These are phyloP conservation scores for Mus spicilegus DNA, from an alignment of 2,113 vertebrate genomes.

Conservation along the genomic window DNA sequence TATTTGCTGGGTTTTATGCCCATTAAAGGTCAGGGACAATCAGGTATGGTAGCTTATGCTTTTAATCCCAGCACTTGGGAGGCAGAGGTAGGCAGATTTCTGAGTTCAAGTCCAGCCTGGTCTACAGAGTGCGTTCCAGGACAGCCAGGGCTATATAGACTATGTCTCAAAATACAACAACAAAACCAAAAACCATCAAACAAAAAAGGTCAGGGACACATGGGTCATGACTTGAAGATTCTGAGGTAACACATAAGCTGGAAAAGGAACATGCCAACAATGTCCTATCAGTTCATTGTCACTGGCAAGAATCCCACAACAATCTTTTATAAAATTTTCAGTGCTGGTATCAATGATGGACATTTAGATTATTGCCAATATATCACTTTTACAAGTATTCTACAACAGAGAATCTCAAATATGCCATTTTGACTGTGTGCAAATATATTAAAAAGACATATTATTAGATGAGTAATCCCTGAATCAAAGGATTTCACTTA, in stretches of 20 bases:
- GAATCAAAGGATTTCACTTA: conserved; percentile 48
- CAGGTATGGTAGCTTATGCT: not conserved
- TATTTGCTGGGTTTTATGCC: conserved; percentile 37
- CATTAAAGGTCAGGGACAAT: conserved; percentile 11
- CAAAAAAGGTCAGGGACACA: conserved; percentile 4
- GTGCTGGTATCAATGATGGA: not conserved
- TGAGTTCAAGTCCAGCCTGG: not conserved
- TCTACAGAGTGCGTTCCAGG: not conserved
- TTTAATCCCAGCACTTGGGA: not conserved
- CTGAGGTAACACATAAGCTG: conserved; percentile 22
- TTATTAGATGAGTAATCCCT: not conserved
- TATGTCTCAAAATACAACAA: not conserved
- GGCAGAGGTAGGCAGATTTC: not conserved
- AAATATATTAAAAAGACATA: conserved; percentile 2
- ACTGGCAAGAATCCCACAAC: conserved; percentile 45
- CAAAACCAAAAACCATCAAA: not conserved
- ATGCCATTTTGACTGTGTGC: not conserved
- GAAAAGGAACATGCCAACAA: not conserved
- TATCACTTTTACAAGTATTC: conserved; percentile 29
- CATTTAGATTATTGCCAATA: not conserved
- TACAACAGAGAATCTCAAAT: not conserved
- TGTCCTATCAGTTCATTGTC: not conserved
- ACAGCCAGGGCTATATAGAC: not conserved
- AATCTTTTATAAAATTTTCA: not conserved
- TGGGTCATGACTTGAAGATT: conserved; percentile 6